Base-by-base conservation (phyloP, 1,140 invertebrate genomes). In the Probaryconus sp. region DNA sequence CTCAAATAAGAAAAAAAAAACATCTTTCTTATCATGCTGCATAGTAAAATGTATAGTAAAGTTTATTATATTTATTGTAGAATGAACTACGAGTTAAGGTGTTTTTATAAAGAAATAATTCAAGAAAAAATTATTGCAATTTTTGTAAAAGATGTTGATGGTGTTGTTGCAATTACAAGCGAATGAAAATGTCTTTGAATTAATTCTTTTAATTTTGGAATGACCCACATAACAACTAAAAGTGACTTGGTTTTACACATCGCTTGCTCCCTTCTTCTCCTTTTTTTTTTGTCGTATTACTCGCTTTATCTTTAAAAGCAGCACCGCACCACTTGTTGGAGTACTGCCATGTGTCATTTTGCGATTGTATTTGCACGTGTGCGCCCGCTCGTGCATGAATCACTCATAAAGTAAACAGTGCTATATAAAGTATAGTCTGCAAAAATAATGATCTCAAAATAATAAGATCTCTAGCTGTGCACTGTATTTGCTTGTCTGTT, bases 291-390 rank as follows among this genome's bases (percentile, higher is more conserved):
- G 30, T 14, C 51, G 50, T 47, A 56, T 64, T 64, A 28, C 63
- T 37, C 20, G 37, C 40, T 43, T 42, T 38, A 53, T 50, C 40
- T 56, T 50, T 40, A 65, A 61, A 58, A 47, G 30, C n/a, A n/a
- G n/a, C 35, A 33, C 56, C 20, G 56, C 68, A 69, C 81, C 83
- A 85, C 84, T 86, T 87, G 84, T 86, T 85, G 82, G 81, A 85
- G 80, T 69, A 81, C 55, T 77, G 79, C 80, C 80, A 81, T 82
- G 77, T 80, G 80, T 75, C 60, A 69, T 43, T 76, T 68, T 37
- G 50, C 40, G 51, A 70, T 42, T 50, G 68, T 64, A 31, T 61
- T 35, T 60, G 37, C 47, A 56, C 50, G 58, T 51, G 45, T 56
- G 53, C 38, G 65, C 42, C 63, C 63, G 40, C 43, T 53, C 53